Evolutionary conservation across 2,888 invertebrate genomes (phyloP).

Genomic region (Drosophila austrosaltans): DNA sequence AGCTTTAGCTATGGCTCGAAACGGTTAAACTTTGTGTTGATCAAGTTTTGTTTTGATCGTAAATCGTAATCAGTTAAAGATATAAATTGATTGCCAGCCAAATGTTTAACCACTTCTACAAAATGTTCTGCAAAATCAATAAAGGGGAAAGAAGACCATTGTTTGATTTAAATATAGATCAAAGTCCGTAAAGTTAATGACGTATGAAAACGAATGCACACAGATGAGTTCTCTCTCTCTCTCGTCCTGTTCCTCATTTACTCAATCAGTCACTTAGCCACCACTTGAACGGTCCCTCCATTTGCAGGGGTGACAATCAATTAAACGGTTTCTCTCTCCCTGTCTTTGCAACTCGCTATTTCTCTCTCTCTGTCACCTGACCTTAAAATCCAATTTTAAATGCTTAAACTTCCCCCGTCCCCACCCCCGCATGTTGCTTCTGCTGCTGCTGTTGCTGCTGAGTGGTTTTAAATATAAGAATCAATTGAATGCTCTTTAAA

Average conservation of each 20-base stretch:
- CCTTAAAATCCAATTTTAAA: constrained; percentile 62
- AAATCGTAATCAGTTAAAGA: too few relatives aligned
- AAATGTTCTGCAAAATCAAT: background rate
- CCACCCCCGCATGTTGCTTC: background rate
- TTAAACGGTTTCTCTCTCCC: constrained; percentile 19
- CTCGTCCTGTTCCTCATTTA: background rate
- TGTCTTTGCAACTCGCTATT: background rate
- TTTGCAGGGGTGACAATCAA: constrained; percentile 19
- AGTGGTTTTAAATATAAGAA: constrained; percentile 6
- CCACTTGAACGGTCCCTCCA: too few relatives aligned
- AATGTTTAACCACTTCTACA: background rate
- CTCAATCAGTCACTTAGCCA: background rate
- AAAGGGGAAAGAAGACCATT: background rate
- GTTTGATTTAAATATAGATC: constrained; percentile 62
- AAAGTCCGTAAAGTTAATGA: constrained; percentile 56
- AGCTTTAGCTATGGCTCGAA: too few relatives aligned
- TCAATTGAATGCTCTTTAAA: constrained; percentile 10
- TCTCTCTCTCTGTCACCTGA: constrained; percentile 50
- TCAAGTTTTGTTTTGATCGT: too few relatives aligned
- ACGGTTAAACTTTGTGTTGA: too few relatives aligned
- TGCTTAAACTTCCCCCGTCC: background rate
- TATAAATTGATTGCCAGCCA: too few relatives aligned
- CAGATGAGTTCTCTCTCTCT: background rate
- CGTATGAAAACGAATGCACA: constrained; percentile 37
- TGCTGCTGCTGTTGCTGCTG: constrained; percentile 33